These are phyloP conservation scores for Atethmia centrago DNA, from an alignment of 2,888 invertebrate genomes.

Conservation along the genomic window DNA sequence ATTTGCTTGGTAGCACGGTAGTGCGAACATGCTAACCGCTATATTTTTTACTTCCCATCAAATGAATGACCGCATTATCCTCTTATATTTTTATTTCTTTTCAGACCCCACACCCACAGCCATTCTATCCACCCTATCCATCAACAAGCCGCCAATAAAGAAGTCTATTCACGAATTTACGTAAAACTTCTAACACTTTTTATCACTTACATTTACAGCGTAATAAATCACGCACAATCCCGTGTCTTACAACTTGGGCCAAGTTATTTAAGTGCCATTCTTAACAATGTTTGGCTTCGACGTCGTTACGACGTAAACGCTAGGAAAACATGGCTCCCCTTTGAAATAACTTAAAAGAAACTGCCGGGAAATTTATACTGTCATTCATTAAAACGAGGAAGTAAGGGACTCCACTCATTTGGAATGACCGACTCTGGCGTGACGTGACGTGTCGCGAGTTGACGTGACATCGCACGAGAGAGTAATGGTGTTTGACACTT, in stretches of 20 bases:
- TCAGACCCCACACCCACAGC: slow-evolving; percentile 15
- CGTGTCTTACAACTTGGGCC: slow-evolving; percentile 60
- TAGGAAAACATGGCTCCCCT: slow-evolving; percentile 76
- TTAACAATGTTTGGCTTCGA: slow-evolving; percentile 80
- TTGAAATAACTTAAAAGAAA: slow-evolving; percentile 75
- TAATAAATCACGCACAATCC: slow-evolving; percentile 55
- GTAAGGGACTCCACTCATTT: slow-evolving; percentile 52
- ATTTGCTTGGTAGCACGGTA: neutral
- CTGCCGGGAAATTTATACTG: slow-evolving; percentile 67
- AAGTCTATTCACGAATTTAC: slow-evolving; percentile 57
- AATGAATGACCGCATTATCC: slow-evolving; percentile 38
- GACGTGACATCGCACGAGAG: slow-evolving; percentile 12
- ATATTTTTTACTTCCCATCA: slow-evolving; percentile 9
- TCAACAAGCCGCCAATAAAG: slow-evolving; percentile 54
- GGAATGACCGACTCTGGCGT: slow-evolving; percentile 48
- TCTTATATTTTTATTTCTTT: slow-evolving; percentile 40
- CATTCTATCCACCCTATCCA: slow-evolving; percentile 42
- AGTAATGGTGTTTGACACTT: slow-evolving; percentile 33
- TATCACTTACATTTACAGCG: slow-evolving; percentile 58
- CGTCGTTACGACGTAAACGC: slow-evolving; percentile 76
- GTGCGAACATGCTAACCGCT: neutral
- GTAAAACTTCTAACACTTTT: slow-evolving; percentile 58
- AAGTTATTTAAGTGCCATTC: slow-evolving; percentile 75
- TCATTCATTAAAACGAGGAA: slow-evolving; percentile 70
- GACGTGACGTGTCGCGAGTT: slow-evolving; percentile 13